Evolutionary conservation across 1,140 invertebrate species (phyloP).

Genomic region (Eueides isabella): DNA sequence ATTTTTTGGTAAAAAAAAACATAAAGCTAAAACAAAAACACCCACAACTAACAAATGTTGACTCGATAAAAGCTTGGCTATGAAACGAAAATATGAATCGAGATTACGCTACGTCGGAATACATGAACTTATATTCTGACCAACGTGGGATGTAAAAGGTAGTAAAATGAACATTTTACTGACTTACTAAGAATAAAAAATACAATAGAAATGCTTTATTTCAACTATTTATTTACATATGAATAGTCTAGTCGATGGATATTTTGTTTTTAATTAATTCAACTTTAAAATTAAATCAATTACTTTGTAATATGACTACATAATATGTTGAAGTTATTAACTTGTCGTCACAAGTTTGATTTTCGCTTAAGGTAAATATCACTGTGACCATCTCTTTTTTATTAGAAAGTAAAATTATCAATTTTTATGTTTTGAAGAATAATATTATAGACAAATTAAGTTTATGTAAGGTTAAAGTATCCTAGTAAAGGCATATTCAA

Average conservation of each 20-base stretch:
- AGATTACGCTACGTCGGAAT: slow-evolving; percentile 61
- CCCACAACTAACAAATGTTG: slow-evolving; percentile 49
- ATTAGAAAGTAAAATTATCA: too few relatives aligned
- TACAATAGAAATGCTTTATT: slow-evolving; percentile 47
- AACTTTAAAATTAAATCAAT: too few relatives aligned
- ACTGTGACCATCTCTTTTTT: too few relatives aligned
- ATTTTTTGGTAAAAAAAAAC: background rate
- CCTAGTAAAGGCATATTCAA: too few relatives aligned
- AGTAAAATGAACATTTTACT: slow-evolving; percentile 47
- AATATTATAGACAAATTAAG: too few relatives aligned
- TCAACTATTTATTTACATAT: background rate
- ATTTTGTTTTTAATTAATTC: background rate
- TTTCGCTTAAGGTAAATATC: too few relatives aligned
- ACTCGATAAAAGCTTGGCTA: slow-evolving; percentile 57
- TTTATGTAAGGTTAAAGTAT: too few relatives aligned
- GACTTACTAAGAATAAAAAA: slow-evolving; percentile 22
- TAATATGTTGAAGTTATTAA: too few relatives aligned
- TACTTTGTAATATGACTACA: too few relatives aligned
- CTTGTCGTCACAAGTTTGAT: too few relatives aligned
- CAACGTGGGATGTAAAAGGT: slow-evolving; percentile 70
- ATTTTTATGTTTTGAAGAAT: too few relatives aligned
- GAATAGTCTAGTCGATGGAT: background rate
- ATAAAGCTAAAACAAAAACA: slow-evolving; percentile 32
- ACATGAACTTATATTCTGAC: slow-evolving; percentile 41
- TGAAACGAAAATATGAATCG: slow-evolving; percentile 73